Evolutionary conservation across 2,113 vertebrate species (phyloP).

Genomic region (Mionectes macconnelli): DNA sequence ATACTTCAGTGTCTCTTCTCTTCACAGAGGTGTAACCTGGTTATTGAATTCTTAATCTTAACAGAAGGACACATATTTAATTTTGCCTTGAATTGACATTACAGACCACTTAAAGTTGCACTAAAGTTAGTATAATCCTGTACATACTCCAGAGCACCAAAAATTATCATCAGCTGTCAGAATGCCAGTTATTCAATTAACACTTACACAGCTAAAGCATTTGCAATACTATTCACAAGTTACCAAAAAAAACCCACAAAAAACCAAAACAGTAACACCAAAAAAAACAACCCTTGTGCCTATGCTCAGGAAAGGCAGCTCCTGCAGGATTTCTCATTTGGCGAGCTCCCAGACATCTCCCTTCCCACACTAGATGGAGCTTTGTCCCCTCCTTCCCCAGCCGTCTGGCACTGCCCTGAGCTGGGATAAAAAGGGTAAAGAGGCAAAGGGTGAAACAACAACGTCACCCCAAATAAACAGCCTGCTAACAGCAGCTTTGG

Average conservation of each 20-base stretch:
- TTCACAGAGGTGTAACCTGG: neutral
- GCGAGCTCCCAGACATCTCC: neutral
- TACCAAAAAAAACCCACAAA: neutral
- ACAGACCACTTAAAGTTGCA: neutral
- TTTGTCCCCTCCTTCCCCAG: neutral
- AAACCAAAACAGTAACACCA: neutral
- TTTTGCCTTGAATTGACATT: neutral
- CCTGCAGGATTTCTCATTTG: neutral
- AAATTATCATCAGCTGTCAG: neutral
- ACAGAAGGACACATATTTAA: neutral
- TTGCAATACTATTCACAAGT: neutral
- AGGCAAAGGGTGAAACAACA: neutral
- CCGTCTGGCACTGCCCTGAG: neutral
- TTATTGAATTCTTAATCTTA: neutral
- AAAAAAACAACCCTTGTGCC: neutral
- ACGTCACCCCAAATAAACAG: neutral
- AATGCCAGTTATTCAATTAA: neutral
- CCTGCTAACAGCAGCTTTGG: neutral
- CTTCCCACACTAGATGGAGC: slow-evolving; percentile 72
- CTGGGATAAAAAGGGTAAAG: neutral
- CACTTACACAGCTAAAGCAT: neutral
- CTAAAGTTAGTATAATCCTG: neutral
- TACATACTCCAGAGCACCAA: neutral
- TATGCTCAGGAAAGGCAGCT: neutral
- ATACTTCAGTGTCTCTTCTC: neutral